Evolutionary conservation across 1,140 invertebrate species (phyloP).

Genomic region (Oncopeltus fasciatus): DNA sequence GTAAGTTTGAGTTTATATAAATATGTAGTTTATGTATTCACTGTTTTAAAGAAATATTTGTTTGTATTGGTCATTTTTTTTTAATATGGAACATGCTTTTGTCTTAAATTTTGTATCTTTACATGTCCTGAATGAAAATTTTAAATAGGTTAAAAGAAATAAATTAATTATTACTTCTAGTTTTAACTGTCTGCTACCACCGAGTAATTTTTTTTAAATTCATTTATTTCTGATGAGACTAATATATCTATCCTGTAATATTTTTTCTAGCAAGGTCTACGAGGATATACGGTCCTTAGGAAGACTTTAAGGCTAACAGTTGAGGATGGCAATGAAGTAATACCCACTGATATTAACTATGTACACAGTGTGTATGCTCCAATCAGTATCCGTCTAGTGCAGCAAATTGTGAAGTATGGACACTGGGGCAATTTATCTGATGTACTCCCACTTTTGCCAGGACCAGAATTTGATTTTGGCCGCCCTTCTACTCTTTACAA

Average conservation of each 20-base stretch:
- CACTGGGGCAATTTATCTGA: conserved; percentile 62
- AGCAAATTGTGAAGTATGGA: conserved; percentile 68
- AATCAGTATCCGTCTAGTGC: conserved; percentile 72
- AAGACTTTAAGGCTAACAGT: conserved; percentile 65
- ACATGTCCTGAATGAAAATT: too few species aligned
- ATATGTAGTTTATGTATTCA: too few species aligned
- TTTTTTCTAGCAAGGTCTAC: conserved; percentile 13
- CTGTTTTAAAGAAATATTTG: too few species aligned
- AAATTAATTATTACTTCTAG: too few species aligned
- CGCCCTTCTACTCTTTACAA: conserved; percentile 33
- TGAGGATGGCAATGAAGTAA: conserved; percentile 70
- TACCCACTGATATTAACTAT: conserved; percentile 81
- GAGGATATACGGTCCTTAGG: conserved; percentile 32
- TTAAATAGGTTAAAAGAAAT: too few species aligned
- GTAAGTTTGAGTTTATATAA: too few species aligned
- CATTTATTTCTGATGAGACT: too few species aligned
- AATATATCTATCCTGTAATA: neutral
- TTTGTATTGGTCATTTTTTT: too few species aligned
- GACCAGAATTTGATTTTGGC: conserved; percentile 39
- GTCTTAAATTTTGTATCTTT: too few species aligned
- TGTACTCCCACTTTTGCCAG: conserved; percentile 47
- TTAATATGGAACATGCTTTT: too few species aligned
- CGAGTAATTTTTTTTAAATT: too few species aligned
- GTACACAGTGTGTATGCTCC: conserved; percentile 90
- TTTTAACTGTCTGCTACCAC: too few species aligned